Conservation (phyloP, 2,113 vertebrate species). For the Toxotes jaculatrix region DNA sequence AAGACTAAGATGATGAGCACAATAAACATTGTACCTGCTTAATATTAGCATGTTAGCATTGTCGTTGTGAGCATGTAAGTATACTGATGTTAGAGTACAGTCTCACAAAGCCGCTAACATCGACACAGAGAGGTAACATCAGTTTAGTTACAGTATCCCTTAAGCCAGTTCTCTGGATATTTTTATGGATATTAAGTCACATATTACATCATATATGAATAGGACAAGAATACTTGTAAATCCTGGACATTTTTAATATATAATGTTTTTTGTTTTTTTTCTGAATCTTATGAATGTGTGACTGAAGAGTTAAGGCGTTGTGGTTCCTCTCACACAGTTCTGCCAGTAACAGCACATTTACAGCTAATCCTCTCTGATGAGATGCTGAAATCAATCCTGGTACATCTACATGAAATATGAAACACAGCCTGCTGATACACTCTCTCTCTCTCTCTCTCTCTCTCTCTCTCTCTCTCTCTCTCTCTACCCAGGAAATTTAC, state of each 20-base stretch:
- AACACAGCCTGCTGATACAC: conserved; percentile 1
- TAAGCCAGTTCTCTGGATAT: background rate
- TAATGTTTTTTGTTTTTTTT: background rate
- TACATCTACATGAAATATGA: conserved; percentile 33
- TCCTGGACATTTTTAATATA: background rate
- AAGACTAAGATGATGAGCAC: too few species aligned
- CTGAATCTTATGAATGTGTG: background rate
- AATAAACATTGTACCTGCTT: too few species aligned
- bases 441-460: background rate
- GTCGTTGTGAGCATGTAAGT: too few species aligned
- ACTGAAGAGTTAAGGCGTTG: background rate
- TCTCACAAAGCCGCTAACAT: background rate
- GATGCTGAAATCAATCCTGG: conserved; percentile 47
- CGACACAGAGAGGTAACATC: too few species aligned
- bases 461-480: too few species aligned
- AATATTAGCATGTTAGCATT: too few species aligned
- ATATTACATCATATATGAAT: background rate
- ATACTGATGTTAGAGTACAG: background rate
- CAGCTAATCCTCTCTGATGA: conserved; percentile 44
- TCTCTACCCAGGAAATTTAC: conserved; percentile 44
- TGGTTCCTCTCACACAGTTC: background rate
- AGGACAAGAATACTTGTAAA: background rate
- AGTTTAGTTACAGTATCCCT: too few species aligned
- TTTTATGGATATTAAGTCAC: background rate
- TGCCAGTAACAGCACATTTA: conserved; percentile 32